These are phyloP conservation scores for Stomorhina lunata DNA, from an alignment of 2,888 invertebrate genomes.

Conservation along the genomic window DNA sequence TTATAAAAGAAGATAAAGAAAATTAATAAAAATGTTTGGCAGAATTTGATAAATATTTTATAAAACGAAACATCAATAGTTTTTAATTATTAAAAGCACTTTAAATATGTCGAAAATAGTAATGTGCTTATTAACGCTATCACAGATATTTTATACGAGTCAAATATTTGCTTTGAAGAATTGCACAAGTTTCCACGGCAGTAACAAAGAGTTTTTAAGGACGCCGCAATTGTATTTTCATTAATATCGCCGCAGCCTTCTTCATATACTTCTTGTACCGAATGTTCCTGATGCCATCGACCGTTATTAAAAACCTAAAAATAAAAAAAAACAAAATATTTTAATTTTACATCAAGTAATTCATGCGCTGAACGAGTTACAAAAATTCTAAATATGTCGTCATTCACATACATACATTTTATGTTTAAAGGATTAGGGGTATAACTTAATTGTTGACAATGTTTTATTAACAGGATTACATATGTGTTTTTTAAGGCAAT, in stretches of 20 bases:
- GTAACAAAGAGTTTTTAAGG: conserved; percentile 84
- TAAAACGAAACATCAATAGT: too few species aligned
- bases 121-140: conserved; percentile 37
- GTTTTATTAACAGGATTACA: too few species aligned
- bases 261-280: conserved; percentile 85
- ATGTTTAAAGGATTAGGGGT: too few species aligned
- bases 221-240: conserved; percentile 81
- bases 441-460: too few species aligned
- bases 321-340: neutral
- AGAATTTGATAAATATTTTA: too few species aligned
- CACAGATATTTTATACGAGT: conserved; percentile 42
- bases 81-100: neutral
- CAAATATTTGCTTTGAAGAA: conserved; percentile 74
- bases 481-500: too few species aligned
- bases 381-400: neutral
- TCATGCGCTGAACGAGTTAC: neutral
- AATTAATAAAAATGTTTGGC: too few species aligned
- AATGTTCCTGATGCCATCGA: conserved; percentile 84
- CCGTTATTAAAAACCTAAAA: conserved; percentile 75
- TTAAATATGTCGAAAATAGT: neutral
- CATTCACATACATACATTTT: too few species aligned
- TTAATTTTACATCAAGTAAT: neutral
- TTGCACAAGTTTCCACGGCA: conserved; percentile 89
- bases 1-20: neutral
- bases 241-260: conserved; percentile 86